Conservation (phyloP, 2,888 invertebrate genomes). For the Uloborus plumipes region DNA sequence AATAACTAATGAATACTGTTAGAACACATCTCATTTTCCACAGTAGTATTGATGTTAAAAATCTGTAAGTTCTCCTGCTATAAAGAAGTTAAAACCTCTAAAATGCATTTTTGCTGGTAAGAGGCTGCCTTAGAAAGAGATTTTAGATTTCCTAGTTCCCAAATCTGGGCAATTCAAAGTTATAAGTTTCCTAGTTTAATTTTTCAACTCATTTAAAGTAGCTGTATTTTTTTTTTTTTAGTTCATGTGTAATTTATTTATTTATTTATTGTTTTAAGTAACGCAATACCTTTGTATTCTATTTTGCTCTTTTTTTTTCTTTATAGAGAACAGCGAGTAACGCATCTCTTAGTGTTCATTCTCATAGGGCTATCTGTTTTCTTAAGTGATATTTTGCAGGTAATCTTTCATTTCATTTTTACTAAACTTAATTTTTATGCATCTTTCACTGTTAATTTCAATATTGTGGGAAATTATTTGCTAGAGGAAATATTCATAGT, state of each 20-base stretch:
- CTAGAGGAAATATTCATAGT: not conserved
- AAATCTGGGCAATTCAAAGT: too few species aligned
- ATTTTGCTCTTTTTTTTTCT: not conserved
- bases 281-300: too few species aligned
- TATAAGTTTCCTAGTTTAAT: too few species aligned
- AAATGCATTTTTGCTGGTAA: not conserved
- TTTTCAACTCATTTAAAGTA: too few species aligned
- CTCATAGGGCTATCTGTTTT: conserved; percentile 74
- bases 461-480: not conserved
- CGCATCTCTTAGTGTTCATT: conserved; percentile 73
- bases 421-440: not conserved
- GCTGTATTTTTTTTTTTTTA: too few species aligned
- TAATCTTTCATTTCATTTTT: conserved; percentile 27
- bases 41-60: too few species aligned
- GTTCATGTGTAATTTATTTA: too few species aligned
- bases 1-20: too few species aligned
- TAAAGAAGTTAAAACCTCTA: too few species aligned
- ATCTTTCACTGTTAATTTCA: not conserved
- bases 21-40: too few species aligned
- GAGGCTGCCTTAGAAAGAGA: not conserved
- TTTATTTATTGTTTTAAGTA: too few species aligned
- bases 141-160: not conserved
- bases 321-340: conserved; percentile 72
- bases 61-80: too few species aligned
- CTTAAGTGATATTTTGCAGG: conserved; percentile 71